A percentile compares a stretch with the other conserved stretches of the same genome.
phyloP scores from a whole-genome alignment of 2,797 vertebrate species.

The Notoglanidium macrostoma region DNA sequence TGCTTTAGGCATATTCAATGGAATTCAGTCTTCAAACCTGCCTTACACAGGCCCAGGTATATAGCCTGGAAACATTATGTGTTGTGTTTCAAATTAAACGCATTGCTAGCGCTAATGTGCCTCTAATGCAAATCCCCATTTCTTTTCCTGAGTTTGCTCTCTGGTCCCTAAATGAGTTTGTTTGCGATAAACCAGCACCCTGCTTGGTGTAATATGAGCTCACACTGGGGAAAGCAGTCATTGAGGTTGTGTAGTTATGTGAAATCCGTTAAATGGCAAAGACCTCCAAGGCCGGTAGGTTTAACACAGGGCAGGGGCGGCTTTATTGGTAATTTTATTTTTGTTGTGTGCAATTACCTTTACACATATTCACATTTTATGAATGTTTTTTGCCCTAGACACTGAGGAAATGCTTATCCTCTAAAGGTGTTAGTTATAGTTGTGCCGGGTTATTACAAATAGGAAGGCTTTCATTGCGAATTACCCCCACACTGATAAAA shows the following conservation, averaged over 20 bases:
- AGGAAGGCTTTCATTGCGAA: conserved; percentile 78
- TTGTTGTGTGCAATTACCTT: conserved; percentile 82
- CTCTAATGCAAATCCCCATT: conserved; percentile 54
- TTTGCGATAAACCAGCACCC: conserved; percentile 64
- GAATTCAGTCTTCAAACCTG: conserved; percentile 63
- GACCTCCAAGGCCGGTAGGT: conserved; percentile 50
- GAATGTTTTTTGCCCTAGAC: conserved; percentile 56
- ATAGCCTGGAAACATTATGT: conserved; percentile 31
- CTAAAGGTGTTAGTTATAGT: conserved; percentile 73
- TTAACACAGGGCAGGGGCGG: conserved; percentile 65
- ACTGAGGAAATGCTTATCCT: conserved; percentile 61
- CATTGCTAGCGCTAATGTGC: conserved; percentile 46
- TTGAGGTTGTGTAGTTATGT: conserved; percentile 67
- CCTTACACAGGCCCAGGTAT: conserved; percentile 41
- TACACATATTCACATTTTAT: conserved; percentile 78
- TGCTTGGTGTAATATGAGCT: conserved; percentile 47
- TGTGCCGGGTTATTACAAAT: conserved; percentile 76
- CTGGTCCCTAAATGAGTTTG: conserved; percentile 68
- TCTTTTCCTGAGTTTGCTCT: conserved; percentile 39
- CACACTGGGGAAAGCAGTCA: conserved; percentile 38
- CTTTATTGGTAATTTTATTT: conserved; percentile 84
- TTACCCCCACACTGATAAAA: conserved; percentile 64
- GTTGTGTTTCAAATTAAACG: conserved; percentile 52
- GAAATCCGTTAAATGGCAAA: conserved; percentile 76
- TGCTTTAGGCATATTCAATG: conserved; percentile 66